Conservation (phyloP, 1,140 invertebrate species). For the Drosophila tsacasi region DNA sequence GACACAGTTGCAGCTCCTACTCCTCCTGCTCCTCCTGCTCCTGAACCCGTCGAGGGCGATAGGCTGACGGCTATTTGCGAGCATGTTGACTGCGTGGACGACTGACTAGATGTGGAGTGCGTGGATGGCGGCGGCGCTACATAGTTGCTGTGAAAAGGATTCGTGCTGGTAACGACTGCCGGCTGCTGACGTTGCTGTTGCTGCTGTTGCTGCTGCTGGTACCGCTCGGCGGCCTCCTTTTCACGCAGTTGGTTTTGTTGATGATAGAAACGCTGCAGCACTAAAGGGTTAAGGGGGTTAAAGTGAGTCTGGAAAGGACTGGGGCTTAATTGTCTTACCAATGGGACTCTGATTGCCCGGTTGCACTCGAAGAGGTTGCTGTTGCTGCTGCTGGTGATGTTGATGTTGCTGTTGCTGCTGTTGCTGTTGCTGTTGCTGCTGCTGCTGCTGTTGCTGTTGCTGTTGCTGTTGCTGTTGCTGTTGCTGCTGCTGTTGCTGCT, state of each 20-base stretch:
- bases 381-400: conserved; percentile 49
- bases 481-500: conserved; percentile 21
- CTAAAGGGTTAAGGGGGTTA: conserved; percentile 30
- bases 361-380: conserved; percentile 64
- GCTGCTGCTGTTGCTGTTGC: conserved; percentile 20
- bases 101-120: conserved; percentile 84
- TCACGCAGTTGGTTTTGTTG: conserved; percentile 85
- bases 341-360: conserved; percentile 84
- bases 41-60: conserved; percentile 20
- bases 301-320: not conserved
- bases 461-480: conserved; percentile 38
- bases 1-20: not conserved
- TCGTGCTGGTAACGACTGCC: conserved; percentile 55
- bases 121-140: conserved; percentile 70
- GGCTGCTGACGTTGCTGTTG: conserved; percentile 28
- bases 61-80: conserved; percentile 65
- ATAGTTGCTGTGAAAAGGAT: conserved; percentile 79
- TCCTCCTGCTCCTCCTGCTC: not conserved
- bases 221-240: conserved; percentile 71
- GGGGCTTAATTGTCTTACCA: conserved; percentile 39
- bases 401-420: conserved; percentile 24
- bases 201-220: conserved; percentile 37
- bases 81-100: conserved; percentile 79
- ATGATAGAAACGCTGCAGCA: conserved; percentile 86
- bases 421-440: conserved; percentile 18